Evolutionary conservation across 2,888 invertebrate genomes (phyloP), one percentile per base, ranked within the genome.

Genomic region (Trissolcus japonicus): DNA sequence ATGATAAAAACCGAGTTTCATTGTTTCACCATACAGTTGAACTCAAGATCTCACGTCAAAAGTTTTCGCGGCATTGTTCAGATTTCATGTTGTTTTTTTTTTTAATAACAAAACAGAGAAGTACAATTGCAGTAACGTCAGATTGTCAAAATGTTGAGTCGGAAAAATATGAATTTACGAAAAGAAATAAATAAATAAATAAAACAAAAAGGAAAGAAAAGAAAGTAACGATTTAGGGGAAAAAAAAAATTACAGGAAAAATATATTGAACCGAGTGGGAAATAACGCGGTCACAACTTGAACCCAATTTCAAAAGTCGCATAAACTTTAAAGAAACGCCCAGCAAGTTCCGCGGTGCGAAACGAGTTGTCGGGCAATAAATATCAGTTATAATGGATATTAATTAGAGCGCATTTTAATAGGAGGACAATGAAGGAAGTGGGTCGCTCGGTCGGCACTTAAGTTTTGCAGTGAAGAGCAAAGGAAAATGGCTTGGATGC

Each of bases 341-440:
- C 35, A 46, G 9, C 11, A 55, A 59, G 68, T 60, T 76, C 65
- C n/a, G 60, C 75, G 56, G 48, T 56, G 72, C 77, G 75, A 65
- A 77, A 79, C 78, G 78, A 79, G 79, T 73, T 53, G 53, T 66
- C 65, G 55, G 66, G 81, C 80, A 80, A 86, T 85, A 85, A 85
- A 86, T 85, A 84, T 82, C 76, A 80, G 73, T 71, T 77, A 80
- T 80, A 84, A 85, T 82, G 81, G 82, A 83, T 86, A 86, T 85
- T 86, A 85, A 86, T 86, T 84, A 85, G 81, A 83, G 83, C 81
- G 84, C 81, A 85, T 84, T 86, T 86, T 85, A 84, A 84, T 85
- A 82, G 83, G 79, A 82, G 85, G 81, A 84, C 85, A 86, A 86
- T 86, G 85, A 86, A 83, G 86, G 82, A 87, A 87, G 83, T 86